phyloP scores from a whole-genome alignment of 1,140 invertebrate genomes.

The Cardiocondyla obscurior region DNA sequence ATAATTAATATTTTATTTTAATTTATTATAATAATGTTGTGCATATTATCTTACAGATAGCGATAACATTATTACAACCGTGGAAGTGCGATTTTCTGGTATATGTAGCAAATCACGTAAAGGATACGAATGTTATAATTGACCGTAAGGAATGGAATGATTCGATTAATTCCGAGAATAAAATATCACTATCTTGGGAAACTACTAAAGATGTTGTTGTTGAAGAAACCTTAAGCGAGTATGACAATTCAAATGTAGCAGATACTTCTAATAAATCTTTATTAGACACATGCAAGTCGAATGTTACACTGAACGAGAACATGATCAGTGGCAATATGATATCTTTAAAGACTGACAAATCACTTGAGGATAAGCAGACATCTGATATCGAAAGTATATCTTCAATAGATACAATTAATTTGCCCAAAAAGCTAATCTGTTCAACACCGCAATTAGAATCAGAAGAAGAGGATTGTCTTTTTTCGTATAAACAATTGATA shows the following conservation, averaged over 20 bases:
- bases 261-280: background rate
- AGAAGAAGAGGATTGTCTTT: conserved; percentile 15
- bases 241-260: background rate
- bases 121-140: background rate
- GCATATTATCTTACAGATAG: conserved; percentile 12
- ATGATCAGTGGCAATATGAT: conserved; percentile 37
- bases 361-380: background rate
- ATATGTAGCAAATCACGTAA: background rate
- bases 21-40: background rate
- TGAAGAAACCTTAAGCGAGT: background rate
- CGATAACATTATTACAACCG: conserved; percentile 11
- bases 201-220: conserved; percentile 15
- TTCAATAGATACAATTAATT: background rate
- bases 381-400: conserved; percentile 29
- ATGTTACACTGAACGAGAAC: background rate
- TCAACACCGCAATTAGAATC: conserved; percentile 49
- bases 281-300: background rate
- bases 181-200: background rate
- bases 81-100: background rate
- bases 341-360: background rate
- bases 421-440: background rate
- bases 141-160: background rate
- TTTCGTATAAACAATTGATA: conserved; percentile 20
- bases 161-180: background rate
- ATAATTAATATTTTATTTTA: background rate